Conservation (phyloP, 2,113 vertebrate species). For the Phaethon lepturus region DNA sequence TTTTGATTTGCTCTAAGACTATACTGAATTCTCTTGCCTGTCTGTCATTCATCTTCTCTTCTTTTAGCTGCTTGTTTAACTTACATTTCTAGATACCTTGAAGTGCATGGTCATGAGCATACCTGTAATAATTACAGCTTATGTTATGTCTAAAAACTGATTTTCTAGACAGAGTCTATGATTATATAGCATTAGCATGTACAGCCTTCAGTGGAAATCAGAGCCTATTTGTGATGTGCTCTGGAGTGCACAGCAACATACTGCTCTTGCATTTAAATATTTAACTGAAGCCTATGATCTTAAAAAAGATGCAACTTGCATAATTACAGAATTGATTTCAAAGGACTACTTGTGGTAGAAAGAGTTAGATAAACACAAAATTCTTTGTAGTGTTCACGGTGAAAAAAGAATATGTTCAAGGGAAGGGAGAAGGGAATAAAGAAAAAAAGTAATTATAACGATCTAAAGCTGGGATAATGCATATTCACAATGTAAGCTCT, state of each 20-base stretch:
- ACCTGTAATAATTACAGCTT: conserved; percentile 23
- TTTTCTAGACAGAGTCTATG: conserved; percentile 15
- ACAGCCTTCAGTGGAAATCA: background rate
- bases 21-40: background rate
- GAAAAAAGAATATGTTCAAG: background rate
- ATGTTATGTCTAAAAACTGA: background rate
- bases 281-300: background rate
- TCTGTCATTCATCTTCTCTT: background rate
- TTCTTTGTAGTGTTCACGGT: background rate
- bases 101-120: background rate
- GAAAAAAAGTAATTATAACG: background rate
- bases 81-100: background rate
- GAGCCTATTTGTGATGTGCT: background rate
- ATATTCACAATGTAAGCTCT: background rate
- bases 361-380: background rate
- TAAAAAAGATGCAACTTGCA: background rate
- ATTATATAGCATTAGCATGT: background rate
- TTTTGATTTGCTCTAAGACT: background rate
- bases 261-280: background rate
- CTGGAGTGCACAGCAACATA: background rate
- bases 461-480: background rate
- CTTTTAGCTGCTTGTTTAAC: background rate
- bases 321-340: conserved; percentile 22
- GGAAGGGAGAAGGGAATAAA: background rate
- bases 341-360: background rate